Evolutionary conservation across 2,113 vertebrate genomes (phyloP).

Genomic region (Gambusia affinis): DNA sequence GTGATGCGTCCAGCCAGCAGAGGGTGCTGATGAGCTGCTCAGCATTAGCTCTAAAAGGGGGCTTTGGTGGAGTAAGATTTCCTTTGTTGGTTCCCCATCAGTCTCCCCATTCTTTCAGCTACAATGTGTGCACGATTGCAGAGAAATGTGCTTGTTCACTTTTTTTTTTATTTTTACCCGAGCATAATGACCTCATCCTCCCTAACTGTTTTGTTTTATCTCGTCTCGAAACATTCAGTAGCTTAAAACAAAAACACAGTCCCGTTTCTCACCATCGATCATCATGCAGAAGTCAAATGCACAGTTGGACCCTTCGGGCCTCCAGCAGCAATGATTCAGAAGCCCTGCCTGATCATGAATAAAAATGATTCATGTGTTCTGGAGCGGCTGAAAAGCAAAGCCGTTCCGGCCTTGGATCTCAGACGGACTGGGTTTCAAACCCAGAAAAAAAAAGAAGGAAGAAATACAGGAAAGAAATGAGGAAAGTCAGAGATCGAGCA

Average conservation of each 20-base stretch:
- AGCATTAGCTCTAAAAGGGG: slow-evolving; percentile 15
- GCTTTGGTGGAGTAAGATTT: slow-evolving; percentile 30
- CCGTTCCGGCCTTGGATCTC: slow-evolving; percentile 29
- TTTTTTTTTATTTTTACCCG: not conserved
- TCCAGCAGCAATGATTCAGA: slow-evolving; percentile 65
- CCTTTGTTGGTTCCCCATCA: slow-evolving; percentile 64
- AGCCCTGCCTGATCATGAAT: slow-evolving; percentile 64
- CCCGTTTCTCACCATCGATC: slow-evolving; percentile 68
- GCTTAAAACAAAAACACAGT: slow-evolving; percentile 13
- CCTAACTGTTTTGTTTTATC: slow-evolving; percentile 37
- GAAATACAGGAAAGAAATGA: not conserved
- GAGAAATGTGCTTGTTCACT: slow-evolving; percentile 6
- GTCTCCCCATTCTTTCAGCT: slow-evolving; percentile 23
- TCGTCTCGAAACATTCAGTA: slow-evolving; percentile 38
- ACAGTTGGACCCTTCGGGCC: slow-evolving; percentile 57
- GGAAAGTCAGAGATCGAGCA: slow-evolving; percentile 23
- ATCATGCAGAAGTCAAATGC: slow-evolving; percentile 34
- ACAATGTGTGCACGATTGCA: slow-evolving; percentile 1
- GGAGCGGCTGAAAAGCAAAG: slow-evolving; percentile 37
- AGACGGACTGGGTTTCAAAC: slow-evolving; percentile 17
- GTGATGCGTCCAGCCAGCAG: slow-evolving; percentile 63
- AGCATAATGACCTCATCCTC: slow-evolving; percentile 20
- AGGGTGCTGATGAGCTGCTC: slow-evolving; percentile 70
- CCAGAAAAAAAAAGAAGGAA: not conserved
- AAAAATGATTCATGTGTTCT: slow-evolving; percentile 66